A percentile compares a stretch with the other conserved stretches of the same genome.
These are phyloP conservation scores for Halocynthia aurantium DNA, from an alignment of 23 tunicate genomes.

Conservation along the genomic window DNA sequence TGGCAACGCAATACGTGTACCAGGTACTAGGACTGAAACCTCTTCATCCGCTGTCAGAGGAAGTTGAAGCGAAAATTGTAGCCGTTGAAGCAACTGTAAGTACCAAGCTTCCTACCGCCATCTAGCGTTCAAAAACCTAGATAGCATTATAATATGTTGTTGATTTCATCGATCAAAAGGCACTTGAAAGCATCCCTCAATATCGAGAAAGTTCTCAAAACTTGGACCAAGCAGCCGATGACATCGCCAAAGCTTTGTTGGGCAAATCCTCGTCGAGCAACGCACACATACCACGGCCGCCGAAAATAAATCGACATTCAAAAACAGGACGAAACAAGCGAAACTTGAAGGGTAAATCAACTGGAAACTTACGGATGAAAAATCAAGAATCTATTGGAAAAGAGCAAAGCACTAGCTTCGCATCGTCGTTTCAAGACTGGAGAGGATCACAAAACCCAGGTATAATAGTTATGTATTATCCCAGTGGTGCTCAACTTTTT, in stretches of 20 bases:
- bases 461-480: too few species aligned
- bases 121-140: neutral
- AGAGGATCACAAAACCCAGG: neutral
- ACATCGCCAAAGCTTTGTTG: too few species aligned
- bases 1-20: constrained; percentile 15
- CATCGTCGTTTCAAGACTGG: constrained; percentile 6
- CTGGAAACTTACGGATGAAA: neutral
- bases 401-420: neutral
- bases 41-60: neutral
- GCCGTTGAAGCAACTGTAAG: neutral
- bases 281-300: neutral
- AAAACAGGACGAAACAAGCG: neutral
- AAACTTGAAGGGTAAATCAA: neutral
- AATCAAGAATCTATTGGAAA: neutral
- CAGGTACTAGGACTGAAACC: constrained; percentile 1
- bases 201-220: too few species aligned
- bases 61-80: neutral
- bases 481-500: too few species aligned
- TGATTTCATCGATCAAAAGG: too few species aligned
- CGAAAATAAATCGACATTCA: neutral
- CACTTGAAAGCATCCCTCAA: too few species aligned
- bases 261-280: too few species aligned
- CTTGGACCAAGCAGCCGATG: too few species aligned
- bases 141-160: too few species aligned
- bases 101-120: neutral